Conservation (phyloP, 2,113 vertebrate genomes). For the Pterocles burchelli region DNA sequence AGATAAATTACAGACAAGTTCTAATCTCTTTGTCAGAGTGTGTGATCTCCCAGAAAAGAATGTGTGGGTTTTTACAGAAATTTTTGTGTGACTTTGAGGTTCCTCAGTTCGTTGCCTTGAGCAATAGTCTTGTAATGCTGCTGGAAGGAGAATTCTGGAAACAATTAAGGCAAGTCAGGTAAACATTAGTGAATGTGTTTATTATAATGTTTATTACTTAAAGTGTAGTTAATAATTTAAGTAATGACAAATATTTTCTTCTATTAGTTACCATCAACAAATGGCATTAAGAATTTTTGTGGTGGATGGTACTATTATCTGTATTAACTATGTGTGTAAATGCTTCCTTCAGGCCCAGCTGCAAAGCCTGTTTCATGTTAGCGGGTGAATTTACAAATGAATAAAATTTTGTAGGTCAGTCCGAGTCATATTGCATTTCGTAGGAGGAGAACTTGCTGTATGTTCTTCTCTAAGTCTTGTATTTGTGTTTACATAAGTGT, state of each 20-base stretch:
- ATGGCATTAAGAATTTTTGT: not conserved
- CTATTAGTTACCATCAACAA: not conserved
- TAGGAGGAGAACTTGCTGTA: not conserved
- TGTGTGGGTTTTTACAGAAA: not conserved
- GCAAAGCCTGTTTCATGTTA: not conserved
- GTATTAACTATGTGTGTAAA: not conserved
- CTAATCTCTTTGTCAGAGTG: not conserved
- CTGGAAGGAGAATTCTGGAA: not conserved
- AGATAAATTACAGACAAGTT: not conserved
- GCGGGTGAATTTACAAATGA: not conserved
- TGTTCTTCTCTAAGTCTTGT: not conserved
- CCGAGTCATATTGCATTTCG: not conserved
- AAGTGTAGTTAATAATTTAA: not conserved
- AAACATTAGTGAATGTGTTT: not conserved
- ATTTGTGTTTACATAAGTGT: not conserved
- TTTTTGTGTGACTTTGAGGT: not conserved
- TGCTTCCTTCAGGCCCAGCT: not conserved
- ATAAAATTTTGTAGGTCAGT: not conserved
- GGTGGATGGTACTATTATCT: not conserved
- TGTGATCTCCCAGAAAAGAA: not conserved
- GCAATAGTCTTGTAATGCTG: not conserved
- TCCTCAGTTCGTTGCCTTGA: rapidly evolving
- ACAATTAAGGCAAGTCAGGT: not conserved
- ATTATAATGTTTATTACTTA: not conserved
- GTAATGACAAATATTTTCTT: not conserved